phyloP scores from a whole-genome alignment of 2,113 vertebrate species.

The Etia nguti region DNA sequence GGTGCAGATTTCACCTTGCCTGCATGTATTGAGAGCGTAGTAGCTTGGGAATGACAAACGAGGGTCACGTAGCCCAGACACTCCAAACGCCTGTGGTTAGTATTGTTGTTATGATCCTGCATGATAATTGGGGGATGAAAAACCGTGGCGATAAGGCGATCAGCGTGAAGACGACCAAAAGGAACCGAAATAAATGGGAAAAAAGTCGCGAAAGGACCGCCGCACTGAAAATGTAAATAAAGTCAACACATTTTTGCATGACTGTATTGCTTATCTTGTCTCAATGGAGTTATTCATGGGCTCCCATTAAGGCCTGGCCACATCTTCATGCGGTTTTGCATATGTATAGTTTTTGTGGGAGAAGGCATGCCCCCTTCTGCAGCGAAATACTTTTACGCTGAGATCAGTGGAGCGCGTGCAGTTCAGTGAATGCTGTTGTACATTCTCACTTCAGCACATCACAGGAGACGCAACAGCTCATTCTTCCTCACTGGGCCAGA shows the following conservation, averaged over 20 bases:
- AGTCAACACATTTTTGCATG: background rate
- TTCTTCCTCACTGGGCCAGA: constrained; percentile 47
- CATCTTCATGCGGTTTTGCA: constrained; percentile 28
- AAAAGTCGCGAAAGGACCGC: background rate
- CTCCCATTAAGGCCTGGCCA: background rate
- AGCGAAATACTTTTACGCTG: constrained; percentile 46
- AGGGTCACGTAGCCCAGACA: constrained; percentile 10
- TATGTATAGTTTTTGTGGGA: constrained; percentile 27
- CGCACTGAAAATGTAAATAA: background rate
- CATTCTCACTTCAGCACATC: constrained; percentile 47
- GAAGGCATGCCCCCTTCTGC: constrained; percentile 26
- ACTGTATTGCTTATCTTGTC: background rate
- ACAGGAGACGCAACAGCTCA: constrained; percentile 39
- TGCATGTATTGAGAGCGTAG: background rate
- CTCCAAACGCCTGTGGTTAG: constrained; percentile 1
- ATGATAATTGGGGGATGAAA: constrained; percentile 17
- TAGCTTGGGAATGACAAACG: constrained; percentile 36
- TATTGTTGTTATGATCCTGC: constrained; percentile 1
- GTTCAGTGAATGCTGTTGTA: constrained; percentile 42
- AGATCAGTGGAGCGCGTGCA: constrained; percentile 49
- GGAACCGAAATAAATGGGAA: background rate
- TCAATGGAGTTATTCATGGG: background rate
- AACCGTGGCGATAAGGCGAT: background rate
- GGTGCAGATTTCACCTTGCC: constrained; percentile 63
- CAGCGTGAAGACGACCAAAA: background rate